Percentiles rank a stretch among this genome's conserved stretches.
phyloP scores from a whole-genome alignment of 2,797 vertebrate genomes.

The Astyanax mexicanus region DNA sequence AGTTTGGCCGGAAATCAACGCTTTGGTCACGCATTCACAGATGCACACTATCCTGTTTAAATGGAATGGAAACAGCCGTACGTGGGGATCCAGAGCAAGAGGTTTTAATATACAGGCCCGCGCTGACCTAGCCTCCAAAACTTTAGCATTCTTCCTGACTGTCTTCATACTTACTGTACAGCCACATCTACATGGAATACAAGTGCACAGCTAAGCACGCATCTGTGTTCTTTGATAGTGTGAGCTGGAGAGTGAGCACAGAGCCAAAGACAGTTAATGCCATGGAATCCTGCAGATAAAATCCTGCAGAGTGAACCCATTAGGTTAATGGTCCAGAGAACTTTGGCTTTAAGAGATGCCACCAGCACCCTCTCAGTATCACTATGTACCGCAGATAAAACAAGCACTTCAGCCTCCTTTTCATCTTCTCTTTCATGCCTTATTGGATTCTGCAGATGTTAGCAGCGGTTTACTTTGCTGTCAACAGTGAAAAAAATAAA shows the following conservation, averaged over 20 bases:
- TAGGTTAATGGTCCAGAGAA: slow-evolving; percentile 47
- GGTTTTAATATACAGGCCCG: slow-evolving; percentile 15
- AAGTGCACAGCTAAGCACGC: not conserved
- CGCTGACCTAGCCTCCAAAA: not conserved
- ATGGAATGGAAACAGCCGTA: slow-evolving; percentile 6
- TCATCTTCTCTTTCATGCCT: slow-evolving; percentile 31
- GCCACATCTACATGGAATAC: not conserved
- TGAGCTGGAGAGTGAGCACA: not conserved
- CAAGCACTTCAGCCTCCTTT: slow-evolving; percentile 12
- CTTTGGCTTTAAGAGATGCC: slow-evolving; percentile 39
- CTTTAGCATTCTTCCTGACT: not conserved
- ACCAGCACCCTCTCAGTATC: slow-evolving; percentile 30
- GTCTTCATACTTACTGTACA: not conserved
- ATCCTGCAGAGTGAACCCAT: slow-evolving; percentile 36
- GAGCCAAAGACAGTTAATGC: slow-evolving; percentile 22
- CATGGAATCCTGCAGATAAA: slow-evolving; percentile 31
- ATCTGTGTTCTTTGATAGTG: not conserved
- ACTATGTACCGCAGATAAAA: slow-evolving; percentile 24
- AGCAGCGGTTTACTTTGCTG: not conserved
- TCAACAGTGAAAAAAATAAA: slow-evolving; percentile 3
- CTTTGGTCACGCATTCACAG: slow-evolving; percentile 64
- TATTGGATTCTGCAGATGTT: slow-evolving; percentile 14
- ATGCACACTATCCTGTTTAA: slow-evolving; percentile 36
- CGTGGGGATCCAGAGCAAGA: not conserved
- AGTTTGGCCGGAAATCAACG: slow-evolving; percentile 60